A percentile compares a stretch with the other conserved stretches of the same genome.
phyloP scores from a whole-genome alignment of 2,797 vertebrate species.

The Mus spretus region DNA sequence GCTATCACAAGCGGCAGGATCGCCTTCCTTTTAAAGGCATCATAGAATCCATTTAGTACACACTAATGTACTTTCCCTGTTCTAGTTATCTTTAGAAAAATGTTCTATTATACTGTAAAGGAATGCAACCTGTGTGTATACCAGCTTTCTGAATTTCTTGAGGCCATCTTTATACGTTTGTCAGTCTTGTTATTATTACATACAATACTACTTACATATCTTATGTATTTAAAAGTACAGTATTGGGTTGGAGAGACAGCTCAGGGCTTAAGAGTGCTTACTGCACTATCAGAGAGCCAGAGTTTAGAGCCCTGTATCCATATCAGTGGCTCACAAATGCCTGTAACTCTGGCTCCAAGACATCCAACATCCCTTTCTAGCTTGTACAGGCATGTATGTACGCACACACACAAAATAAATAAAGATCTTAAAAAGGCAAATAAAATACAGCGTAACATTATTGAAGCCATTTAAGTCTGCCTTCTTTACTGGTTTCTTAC shows the following conservation, averaged over 20 bases:
- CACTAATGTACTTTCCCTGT: too few relatives aligned
- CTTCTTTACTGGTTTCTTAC: background rate
- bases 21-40: background rate
- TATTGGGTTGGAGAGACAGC: background rate
- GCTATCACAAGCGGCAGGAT: background rate
- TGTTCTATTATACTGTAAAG: background rate
- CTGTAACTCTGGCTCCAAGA: background rate
- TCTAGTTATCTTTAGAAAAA: background rate
- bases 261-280: background rate
- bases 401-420: background rate
- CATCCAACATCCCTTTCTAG: background rate
- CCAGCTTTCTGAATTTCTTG: background rate
- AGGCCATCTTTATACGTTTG: conserved; percentile 19
- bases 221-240: background rate
- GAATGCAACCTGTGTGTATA: background rate
- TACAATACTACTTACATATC: background rate
- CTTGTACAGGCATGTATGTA: background rate
- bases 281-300: background rate
- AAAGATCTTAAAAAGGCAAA: background rate
- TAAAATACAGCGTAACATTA: background rate
- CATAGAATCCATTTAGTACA: background rate
- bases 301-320: background rate
- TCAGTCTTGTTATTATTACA: conserved; percentile 1
- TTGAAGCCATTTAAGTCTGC: background rate
- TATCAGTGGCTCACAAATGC: background rate